Conservation (phyloP, 2,113 vertebrate species). For the Nerophis lumbriciformis region DNA sequence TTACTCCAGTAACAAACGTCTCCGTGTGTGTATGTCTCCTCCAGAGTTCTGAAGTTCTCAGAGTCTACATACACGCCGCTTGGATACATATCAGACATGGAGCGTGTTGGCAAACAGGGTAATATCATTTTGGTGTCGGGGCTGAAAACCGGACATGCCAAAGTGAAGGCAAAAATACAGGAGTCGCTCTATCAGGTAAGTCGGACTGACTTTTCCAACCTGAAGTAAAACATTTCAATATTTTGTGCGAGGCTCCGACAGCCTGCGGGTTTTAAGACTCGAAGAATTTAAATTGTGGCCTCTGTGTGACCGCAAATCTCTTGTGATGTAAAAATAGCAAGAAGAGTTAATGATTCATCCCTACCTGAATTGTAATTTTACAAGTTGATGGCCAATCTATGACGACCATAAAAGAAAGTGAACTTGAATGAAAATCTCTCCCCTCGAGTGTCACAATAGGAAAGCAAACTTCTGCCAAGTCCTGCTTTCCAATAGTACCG, state of each 20-base stretch:
- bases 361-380: constrained; percentile 1
- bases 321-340: constrained; percentile 9
- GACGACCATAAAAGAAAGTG: neutral
- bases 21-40: neutral
- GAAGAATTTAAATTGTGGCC: neutral
- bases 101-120: constrained; percentile 86
- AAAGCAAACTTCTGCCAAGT: neutral
- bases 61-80: constrained; percentile 92
- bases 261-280: neutral
- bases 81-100: constrained; percentile 91
- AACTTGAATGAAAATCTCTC: neutral
- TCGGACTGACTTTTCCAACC: neutral
- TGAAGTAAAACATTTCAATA: neutral
- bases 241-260: neutral
- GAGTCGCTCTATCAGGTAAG: constrained; percentile 71
- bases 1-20: too few species aligned
- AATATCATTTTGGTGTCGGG: constrained; percentile 76
- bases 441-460: too few species aligned
- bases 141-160: constrained; percentile 80
- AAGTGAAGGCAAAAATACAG: constrained; percentile 75
- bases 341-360: neutral
- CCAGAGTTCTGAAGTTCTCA: constrained; percentile 86
- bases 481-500: neutral
- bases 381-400: neutral
- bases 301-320: constrained; percentile 2